Conservation (phyloP, 2,113 vertebrate species). For the Sarotherodon lohbergeri region DNA sequence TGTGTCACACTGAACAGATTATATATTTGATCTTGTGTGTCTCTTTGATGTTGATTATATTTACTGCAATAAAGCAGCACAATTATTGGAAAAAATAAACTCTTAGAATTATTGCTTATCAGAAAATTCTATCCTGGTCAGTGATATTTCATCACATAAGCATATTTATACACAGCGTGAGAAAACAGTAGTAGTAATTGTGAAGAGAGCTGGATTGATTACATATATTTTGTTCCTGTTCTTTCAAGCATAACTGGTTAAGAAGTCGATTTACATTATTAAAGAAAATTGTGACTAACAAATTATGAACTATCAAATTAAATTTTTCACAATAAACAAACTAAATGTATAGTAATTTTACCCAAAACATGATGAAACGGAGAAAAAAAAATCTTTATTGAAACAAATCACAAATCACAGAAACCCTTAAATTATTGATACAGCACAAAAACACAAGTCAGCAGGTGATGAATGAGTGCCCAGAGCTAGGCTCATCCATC, state of each 20-base stretch:
- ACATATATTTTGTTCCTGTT: not conserved
- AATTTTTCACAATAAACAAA: not conserved
- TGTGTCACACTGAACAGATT: not conserved
- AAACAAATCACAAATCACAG: conserved; percentile 36
- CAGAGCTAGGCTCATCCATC: conserved; percentile 67
- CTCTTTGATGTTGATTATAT: not conserved
- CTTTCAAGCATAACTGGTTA: not conserved
- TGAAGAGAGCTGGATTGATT: not conserved
- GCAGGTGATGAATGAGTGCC: conserved; percentile 60
- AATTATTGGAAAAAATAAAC: not conserved
- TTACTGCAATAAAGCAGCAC: not conserved
- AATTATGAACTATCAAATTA: not conserved
- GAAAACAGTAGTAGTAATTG: not conserved
- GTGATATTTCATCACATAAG: not conserved
- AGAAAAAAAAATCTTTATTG: not conserved
- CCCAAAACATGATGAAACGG: not conserved
- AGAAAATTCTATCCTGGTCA: accelerated
- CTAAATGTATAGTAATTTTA: not conserved
- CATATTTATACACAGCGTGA: not conserved
- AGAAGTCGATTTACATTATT: not conserved
- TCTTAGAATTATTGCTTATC: not conserved
- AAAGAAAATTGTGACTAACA: not conserved
- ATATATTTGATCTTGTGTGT: not conserved
- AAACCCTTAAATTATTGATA: conserved; percentile 34
- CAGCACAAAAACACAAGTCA: conserved; percentile 50